Evolutionary conservation across 2,797 vertebrate species (phyloP).

Genomic region (Acanthurus tractus): DNA sequence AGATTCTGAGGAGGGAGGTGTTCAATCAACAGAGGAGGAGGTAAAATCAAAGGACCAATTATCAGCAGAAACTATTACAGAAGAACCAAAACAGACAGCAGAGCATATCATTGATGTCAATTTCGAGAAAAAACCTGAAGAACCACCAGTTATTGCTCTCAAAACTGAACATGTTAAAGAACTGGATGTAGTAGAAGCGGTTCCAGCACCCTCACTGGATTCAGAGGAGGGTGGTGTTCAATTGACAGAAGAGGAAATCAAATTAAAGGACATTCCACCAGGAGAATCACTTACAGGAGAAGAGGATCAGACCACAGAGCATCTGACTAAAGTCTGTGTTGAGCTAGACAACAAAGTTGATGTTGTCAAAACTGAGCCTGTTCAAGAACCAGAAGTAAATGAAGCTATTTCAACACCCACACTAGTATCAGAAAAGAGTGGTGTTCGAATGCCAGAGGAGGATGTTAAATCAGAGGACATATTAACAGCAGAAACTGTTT

Average conservation of each 20-base stretch:
- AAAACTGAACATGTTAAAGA: slow-evolving; percentile 16
- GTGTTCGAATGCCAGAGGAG: background rate
- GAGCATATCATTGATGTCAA: background rate
- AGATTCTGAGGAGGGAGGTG: background rate
- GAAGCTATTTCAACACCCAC: background rate
- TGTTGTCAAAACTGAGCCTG: slow-evolving; percentile 13
- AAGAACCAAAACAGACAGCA: background rate
- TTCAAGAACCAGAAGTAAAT: slow-evolving; percentile 7
- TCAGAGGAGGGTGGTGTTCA: slow-evolving; percentile 18
- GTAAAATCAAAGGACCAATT: background rate
- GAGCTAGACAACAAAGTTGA: slow-evolving; percentile 14
- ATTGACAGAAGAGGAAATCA: slow-evolving; percentile 29
- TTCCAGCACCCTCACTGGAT: slow-evolving; percentile 22
- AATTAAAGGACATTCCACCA: background rate
- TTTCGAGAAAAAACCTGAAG: background rate
- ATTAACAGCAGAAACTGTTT: background rate
- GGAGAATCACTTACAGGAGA: slow-evolving; percentile 20
- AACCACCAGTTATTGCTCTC: background rate
- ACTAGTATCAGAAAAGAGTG: background rate
- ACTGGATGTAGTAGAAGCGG: slow-evolving; percentile 13
- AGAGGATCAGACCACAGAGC: background rate
- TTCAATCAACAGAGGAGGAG: background rate
- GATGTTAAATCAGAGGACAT: background rate
- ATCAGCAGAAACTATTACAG: background rate
- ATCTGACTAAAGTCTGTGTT: slow-evolving; percentile 4